These are phyloP conservation scores for Eulemur rubriventer DNA, from an alignment of 2,797 vertebrate genomes.

Conservation along the genomic window DNA sequence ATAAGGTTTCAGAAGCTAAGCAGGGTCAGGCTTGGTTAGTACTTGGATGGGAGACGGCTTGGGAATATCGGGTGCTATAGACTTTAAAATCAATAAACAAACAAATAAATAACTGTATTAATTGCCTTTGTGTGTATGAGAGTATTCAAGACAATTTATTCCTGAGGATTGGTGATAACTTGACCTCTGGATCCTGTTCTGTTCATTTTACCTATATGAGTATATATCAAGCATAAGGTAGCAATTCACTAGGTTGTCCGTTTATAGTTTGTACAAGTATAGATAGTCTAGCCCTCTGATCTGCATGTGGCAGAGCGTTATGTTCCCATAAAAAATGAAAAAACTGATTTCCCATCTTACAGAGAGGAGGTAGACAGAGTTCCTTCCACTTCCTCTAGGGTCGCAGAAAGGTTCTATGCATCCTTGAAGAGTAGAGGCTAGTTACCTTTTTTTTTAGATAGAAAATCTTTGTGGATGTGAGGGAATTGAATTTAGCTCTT, in stretches of 20 bases:
- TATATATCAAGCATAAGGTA: not conserved
- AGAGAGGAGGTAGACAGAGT: not conserved
- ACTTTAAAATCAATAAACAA: too few species aligned
- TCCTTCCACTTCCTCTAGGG: not conserved
- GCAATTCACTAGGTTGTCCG: not conserved
- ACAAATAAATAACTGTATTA: not conserved
- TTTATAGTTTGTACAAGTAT: not conserved
- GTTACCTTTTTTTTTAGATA: not conserved
- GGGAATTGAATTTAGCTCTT: not conserved
- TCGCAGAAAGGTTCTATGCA: not conserved
- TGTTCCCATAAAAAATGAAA: not conserved
- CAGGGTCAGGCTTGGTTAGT: too few species aligned
- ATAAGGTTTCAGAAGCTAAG: not conserved
- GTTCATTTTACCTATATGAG: not conserved
- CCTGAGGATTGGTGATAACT: too few species aligned
- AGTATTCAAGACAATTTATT: not conserved
- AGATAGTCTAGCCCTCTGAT: not conserved
- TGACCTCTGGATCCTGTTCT: not conserved
- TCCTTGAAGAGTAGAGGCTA: not conserved
- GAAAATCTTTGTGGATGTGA: slow-evolving; percentile 22
- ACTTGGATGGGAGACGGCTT: too few species aligned
- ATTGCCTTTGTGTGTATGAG: not conserved
- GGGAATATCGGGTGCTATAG: too few species aligned
- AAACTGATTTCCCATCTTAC: slow-evolving; percentile 32
- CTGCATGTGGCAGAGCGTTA: not conserved